Percentiles rank a stretch among this genome's conserved stretches.
phyloP scores from a whole-genome alignment of 2,797 vertebrate genomes.

The Ctenopoma kingsleyae region DNA sequence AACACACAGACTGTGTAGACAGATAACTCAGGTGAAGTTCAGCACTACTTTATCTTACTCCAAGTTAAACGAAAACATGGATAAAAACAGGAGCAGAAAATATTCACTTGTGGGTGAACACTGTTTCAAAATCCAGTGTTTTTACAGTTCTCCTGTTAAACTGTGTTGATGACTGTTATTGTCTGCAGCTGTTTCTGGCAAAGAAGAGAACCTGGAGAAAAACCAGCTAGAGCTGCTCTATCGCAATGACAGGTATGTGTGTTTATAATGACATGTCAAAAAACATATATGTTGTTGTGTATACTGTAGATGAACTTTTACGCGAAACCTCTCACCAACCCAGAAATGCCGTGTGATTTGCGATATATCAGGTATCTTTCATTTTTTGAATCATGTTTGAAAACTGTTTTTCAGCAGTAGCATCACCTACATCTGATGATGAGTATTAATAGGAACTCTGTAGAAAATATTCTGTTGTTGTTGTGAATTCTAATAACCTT shows the following conservation, averaged over 20 bases:
- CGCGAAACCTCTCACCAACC: no score
- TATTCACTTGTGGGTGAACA: neutral
- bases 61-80: neutral
- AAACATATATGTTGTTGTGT: neutral
- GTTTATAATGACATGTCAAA: neutral
- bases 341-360: no score
- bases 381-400: no score
- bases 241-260: slow-evolving; percentile 88
- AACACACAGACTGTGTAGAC: neutral
- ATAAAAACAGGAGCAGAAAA: no score
- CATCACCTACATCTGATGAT: neutral
- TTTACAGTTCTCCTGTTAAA: neutral
- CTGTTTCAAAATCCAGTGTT: neutral
- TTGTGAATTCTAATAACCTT: neutral
- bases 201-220: slow-evolving; percentile 80
- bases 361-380: no score
- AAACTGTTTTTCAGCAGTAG: neutral
- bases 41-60: neutral
- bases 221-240: slow-evolving; percentile 90
- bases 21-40: neutral
- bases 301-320: neutral
- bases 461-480: neutral
- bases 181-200: slow-evolving; percentile 66
- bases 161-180: slow-evolving; percentile 2
- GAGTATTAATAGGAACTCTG: neutral